Percentiles rank a stretch among this genome's conserved stretches.
phyloP scores from a whole-genome alignment of 2,113 vertebrate species.

The Tachuris rubrigastra region DNA sequence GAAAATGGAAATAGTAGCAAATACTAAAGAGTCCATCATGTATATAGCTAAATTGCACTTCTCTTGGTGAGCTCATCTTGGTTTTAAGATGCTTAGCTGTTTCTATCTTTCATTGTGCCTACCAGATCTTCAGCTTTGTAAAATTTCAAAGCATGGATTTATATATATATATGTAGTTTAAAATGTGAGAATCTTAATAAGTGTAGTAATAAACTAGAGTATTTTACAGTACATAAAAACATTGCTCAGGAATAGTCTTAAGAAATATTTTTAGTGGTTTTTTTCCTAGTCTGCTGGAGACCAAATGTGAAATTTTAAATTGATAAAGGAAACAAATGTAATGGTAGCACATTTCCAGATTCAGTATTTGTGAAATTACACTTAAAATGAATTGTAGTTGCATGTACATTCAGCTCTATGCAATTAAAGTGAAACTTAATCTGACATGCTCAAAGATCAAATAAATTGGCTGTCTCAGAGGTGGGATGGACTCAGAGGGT shows the following conservation, averaged over 20 bases:
- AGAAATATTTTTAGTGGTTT: conserved; percentile 13
- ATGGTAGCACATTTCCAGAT: not conserved
- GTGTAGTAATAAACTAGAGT: conserved; percentile 10
- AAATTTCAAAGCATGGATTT: conserved; percentile 54
- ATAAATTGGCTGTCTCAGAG: not conserved
- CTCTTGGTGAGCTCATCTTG: conserved; percentile 15
- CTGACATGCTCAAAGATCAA: not conserved
- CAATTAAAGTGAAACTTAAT: not conserved
- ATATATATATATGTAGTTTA: conserved; percentile 19
- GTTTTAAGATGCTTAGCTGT: conserved; percentile 32
- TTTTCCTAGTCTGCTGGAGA: not conserved
- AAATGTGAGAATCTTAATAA: conserved; percentile 5
- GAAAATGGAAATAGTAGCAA: not conserved
- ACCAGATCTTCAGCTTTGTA: conserved; percentile 34
- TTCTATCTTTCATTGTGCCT: conserved; percentile 24
- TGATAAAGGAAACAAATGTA: not conserved
- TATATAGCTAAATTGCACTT: conserved; percentile 37
- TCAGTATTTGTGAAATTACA: conserved; percentile 5
- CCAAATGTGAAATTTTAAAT: conserved; percentile 36
- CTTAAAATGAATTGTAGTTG: not conserved
- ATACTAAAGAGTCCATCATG: not conserved
- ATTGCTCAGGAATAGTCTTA: conserved; percentile 56
- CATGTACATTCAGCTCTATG: conserved; percentile 42
- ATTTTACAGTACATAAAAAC: conserved; percentile 41
- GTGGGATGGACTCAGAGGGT: not conserved